These are phyloP conservation scores for Siniperca knerii DNA, from an alignment of 2,113 vertebrate species.

Conservation along the genomic window DNA sequence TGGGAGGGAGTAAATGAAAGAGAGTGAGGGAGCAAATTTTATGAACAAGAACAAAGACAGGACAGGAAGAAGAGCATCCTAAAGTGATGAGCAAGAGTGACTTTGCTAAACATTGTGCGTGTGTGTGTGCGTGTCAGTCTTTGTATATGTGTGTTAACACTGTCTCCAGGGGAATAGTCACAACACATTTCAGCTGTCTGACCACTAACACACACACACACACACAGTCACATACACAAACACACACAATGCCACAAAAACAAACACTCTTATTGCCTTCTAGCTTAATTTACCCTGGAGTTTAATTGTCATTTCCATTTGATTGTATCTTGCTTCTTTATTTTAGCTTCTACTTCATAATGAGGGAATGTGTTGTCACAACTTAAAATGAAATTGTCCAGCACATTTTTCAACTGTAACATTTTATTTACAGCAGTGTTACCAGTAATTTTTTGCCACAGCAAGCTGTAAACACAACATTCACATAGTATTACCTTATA, in stretches of 20 bases:
- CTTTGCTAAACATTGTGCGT: conserved; percentile 23
- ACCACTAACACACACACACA: conserved; percentile 4
- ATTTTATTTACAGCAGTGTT: too few relatives aligned
- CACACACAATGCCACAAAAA: conserved; percentile 11
- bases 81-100: conserved; percentile 23
- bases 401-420: neutral
- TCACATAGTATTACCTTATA: neutral
- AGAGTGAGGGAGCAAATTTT: conserved; percentile 1
- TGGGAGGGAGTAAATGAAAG: conserved; percentile 18
- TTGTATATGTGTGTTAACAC: conserved; percentile 28
- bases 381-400: neutral
- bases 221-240: neutral
- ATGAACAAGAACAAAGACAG: conserved; percentile 24
- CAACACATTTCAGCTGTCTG: conserved; percentile 49
- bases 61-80: conserved; percentile 30
- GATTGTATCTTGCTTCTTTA: neutral
- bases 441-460: neutral
- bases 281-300: neutral
- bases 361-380: too few relatives aligned
- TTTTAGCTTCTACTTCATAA: neutral
- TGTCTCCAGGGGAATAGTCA: conserved; percentile 46
- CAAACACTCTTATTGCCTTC: neutral
- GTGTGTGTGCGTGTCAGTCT: conserved; percentile 10
- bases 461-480: neutral
- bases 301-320: neutral